These are phyloP conservation scores for Butorides virescens DNA, from an alignment of 2,113 vertebrate species.

Conservation along the genomic window DNA sequence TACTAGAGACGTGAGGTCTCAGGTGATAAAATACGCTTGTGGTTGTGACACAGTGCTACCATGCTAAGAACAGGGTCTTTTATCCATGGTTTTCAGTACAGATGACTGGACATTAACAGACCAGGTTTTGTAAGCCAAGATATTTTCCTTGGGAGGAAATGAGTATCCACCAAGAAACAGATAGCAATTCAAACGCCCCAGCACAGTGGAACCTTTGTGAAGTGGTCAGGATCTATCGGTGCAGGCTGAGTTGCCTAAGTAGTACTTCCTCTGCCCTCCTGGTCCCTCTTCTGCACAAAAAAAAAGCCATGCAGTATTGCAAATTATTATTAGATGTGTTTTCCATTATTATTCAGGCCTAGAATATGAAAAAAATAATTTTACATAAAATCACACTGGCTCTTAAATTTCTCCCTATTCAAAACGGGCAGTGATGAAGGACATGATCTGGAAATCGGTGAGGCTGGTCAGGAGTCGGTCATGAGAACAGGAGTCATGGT, in stretches of 20 bases:
- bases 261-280: neutral
- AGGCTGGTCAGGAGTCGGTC: neutral
- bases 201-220: conserved; percentile 40
- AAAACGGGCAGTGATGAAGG: neutral
- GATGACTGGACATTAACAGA: neutral
- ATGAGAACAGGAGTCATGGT: neutral
- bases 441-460: neutral
- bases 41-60: neutral
- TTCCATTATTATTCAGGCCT: neutral
- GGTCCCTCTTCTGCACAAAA: neutral
- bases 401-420: neutral
- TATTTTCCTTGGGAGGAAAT: conserved; percentile 26
- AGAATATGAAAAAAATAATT: neutral
- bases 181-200: conserved; percentile 24
- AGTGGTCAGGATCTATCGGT: neutral
- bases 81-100: neutral
- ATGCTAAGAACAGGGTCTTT: neutral
- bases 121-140: neutral
- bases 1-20: neutral
- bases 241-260: neutral
- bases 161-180: conserved; percentile 4
- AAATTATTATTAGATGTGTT: neutral
- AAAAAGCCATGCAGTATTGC: neutral
- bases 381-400: neutral
- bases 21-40: conserved; percentile 5